A percentile compares a stretch with the other conserved stretches of the same genome.
phyloP scores from a whole-genome alignment of 2,797 vertebrate species.

The Florisuga fusca region DNA sequence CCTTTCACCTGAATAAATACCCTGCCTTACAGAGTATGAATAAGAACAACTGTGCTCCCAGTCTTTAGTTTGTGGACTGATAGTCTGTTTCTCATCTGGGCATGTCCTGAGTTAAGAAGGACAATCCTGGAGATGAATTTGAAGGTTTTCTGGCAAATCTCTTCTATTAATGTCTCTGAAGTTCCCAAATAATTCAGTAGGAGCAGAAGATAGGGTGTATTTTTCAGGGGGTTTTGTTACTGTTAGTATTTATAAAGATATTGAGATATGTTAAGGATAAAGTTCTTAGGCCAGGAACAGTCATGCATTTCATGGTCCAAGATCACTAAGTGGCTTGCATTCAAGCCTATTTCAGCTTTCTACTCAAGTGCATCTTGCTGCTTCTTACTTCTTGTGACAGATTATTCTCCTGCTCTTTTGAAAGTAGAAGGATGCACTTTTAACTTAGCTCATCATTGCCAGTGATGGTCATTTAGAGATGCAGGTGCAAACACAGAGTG shows the following conservation, averaged over 20 bases:
- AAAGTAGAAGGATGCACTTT: background rate
- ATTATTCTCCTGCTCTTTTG: background rate
- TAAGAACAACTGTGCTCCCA: background rate
- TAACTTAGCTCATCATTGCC: background rate
- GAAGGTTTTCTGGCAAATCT: background rate
- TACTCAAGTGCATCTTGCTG: background rate
- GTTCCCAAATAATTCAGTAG: background rate
- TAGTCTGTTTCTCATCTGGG: background rate
- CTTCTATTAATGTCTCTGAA: background rate
- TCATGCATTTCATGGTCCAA: rapidly evolving
- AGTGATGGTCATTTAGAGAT: background rate
- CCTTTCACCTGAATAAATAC: background rate
- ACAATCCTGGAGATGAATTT: background rate
- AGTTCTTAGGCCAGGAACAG: background rate
- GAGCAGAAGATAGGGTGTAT: background rate
- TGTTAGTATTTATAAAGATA: background rate
- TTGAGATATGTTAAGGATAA: background rate
- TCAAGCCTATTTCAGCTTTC: background rate
- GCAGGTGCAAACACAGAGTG: background rate
- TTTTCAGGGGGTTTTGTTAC: background rate
- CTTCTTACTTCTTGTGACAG: background rate
- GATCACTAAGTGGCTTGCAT: background rate
- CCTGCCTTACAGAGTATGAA: background rate
- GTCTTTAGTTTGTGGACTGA: background rate
- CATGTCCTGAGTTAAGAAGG: background rate